A percentile compares a stretch with the other conserved stretches of the same genome.
Conservation (phyloP, 2,797 vertebrate genomes). For the Sebastes melanostomus region DNA sequence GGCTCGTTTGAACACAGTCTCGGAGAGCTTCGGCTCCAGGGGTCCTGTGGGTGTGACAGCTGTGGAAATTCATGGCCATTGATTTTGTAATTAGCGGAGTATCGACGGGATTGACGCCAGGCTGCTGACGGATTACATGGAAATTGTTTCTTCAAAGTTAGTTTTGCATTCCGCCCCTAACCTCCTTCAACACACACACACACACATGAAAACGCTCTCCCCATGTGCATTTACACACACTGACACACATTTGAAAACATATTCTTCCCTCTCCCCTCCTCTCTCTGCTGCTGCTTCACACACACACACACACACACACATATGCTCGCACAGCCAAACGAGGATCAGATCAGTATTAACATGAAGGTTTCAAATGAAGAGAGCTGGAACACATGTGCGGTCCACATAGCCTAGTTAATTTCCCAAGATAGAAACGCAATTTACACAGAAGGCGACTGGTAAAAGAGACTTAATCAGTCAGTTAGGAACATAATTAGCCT, state of each 20-base stretch:
- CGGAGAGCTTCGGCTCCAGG: slow-evolving; percentile 51
- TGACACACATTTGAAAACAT: slow-evolving; percentile 60
- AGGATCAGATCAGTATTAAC: slow-evolving; percentile 78
- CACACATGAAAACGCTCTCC: not conserved
- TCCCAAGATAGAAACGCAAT: slow-evolving; percentile 84
- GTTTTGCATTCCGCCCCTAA: slow-evolving; percentile 73
- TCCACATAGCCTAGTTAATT: slow-evolving; percentile 82
- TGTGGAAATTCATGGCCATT: slow-evolving; percentile 91
- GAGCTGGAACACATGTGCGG: slow-evolving; percentile 79
- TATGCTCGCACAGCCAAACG: slow-evolving; percentile 40
- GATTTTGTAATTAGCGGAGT: slow-evolving; percentile 95
- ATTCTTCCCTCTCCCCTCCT: slow-evolving; percentile 6
- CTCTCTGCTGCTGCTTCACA: not conserved
- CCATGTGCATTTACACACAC: slow-evolving; percentile 30
- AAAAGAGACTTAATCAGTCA: slow-evolving; percentile 84
- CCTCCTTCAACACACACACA: slow-evolving; percentile 40
- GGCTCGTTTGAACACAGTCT: slow-evolving; percentile 74
- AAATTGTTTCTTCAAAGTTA: slow-evolving; percentile 90
- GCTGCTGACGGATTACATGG: slow-evolving; percentile 88
- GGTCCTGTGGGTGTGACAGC: slow-evolving; percentile 81
- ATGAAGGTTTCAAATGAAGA: slow-evolving; percentile 79
- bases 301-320: slow-evolving; percentile 26
- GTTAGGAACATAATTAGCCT: slow-evolving; percentile 84
- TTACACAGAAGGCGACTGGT: slow-evolving; percentile 83
- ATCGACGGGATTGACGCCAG: slow-evolving; percentile 87